phyloP scores from a whole-genome alignment of 2,113 vertebrate genomes.

The Rana temporaria region DNA sequence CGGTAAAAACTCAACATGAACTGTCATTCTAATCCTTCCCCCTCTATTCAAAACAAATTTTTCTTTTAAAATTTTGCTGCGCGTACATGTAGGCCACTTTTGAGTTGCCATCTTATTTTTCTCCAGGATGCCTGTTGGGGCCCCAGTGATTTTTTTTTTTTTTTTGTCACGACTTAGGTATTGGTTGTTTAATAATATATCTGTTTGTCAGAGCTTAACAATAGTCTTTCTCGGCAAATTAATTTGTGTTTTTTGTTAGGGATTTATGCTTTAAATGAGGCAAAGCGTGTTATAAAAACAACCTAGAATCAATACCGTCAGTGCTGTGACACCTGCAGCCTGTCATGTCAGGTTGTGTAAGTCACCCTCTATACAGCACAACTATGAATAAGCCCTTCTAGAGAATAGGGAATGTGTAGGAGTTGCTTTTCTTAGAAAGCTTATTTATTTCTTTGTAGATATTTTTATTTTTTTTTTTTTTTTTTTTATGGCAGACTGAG shows the following conservation, averaged over 20 bases:
- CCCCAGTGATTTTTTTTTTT: too few species aligned
- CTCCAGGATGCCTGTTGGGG: too few species aligned
- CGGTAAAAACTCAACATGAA: too few species aligned
- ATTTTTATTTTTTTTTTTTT: not conserved
- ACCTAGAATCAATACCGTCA: not conserved
- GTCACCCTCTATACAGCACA: not conserved
- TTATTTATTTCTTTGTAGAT: not conserved
- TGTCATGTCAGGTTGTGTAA: not conserved
- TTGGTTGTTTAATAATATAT: too few species aligned
- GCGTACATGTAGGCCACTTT: too few species aligned
- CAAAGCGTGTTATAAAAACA: conserved; percentile 6
- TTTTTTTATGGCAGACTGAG: not conserved
- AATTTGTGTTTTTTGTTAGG: not conserved
- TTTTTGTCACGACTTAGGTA: too few species aligned
- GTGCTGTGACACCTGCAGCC: not conserved
- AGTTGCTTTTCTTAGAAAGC: conserved; percentile 27
- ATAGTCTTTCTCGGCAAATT: not conserved
- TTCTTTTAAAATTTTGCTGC: too few species aligned
- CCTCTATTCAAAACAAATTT: too few species aligned
- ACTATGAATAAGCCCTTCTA: not conserved
- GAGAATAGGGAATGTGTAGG: conserved; percentile 7
- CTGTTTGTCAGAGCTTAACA: not conserved
- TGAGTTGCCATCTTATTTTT: too few species aligned
- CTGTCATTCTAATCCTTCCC: too few species aligned
- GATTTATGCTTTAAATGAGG: conserved; percentile 11